Base-by-base conservation (phyloP, 2,113 vertebrate genomes). In the Albula glossodonta region DNA sequence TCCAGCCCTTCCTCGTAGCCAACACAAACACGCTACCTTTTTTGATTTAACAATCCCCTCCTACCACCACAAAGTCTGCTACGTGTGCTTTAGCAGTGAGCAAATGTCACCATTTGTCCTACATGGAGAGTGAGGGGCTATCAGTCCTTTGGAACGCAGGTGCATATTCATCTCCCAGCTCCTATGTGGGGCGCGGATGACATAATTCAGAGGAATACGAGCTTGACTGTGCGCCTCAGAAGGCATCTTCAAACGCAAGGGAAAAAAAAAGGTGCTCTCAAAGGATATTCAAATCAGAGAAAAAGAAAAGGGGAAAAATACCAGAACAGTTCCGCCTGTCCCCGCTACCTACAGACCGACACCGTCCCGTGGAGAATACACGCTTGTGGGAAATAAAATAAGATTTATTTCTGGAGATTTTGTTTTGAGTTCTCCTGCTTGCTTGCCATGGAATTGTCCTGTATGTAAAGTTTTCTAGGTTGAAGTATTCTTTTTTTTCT, bases 211-310 rank as follows among this genome's bases (percentile, higher is more conserved):
- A 74, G 70, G 63, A 74, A 31, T 74, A 74, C 31, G n/a, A 74
- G 70, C 70, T 31, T 31, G 19, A 5, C 70, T 74, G 22, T 11
- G n/a, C 17, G 8, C 9, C 70, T 31, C 70, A 31, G 70, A 74
- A 74, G 70, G 22, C 70, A 25, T 74, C 31, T 74, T 74, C 70
- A 74, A 74, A 74, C 17, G n/a, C n/a, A 31, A 22, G 70, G 70
- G 70, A 22, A 8, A 66, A 66, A 63, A 74, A 74, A 31, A 74
- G 70, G 70, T 74, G 19, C n/a, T 74, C 70, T 31, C 70, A 74
- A 31, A 74, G 70, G 70, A 74, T 74, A 74, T 74, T 74, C 70
- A 74, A 74, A 74, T 74, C 70, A 74, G 70, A 74, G 31, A 74
- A 74, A 31, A 74, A 74, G 22, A 74, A n/a, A 70, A 70, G 31